Percentiles rank a stretch among this genome's conserved stretches.
These are phyloP conservation scores for Mycteria americana DNA, from an alignment of 2,797 vertebrate genomes.

Conservation along the genomic window DNA sequence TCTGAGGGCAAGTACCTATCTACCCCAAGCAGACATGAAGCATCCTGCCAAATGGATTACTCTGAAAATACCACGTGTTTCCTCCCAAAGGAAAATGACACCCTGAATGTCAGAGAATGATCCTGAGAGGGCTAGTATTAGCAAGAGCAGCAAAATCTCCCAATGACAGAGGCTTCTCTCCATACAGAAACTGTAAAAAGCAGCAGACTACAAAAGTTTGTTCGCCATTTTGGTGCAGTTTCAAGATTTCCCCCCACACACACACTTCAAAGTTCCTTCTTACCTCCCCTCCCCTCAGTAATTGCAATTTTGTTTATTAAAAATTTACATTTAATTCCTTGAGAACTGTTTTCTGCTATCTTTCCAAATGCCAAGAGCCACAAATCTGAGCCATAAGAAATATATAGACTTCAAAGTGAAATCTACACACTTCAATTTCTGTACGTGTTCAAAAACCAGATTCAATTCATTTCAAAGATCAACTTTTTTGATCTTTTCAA, in stretches of 20 bases:
- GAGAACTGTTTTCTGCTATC: constrained; percentile 7
- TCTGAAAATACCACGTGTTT: background rate
- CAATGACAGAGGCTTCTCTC: background rate
- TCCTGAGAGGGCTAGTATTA: background rate
- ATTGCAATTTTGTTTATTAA: constrained; percentile 51
- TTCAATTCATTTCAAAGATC: constrained; percentile 50
- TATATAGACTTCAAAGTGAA: constrained; percentile 65
- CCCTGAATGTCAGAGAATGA: background rate
- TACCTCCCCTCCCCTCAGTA: constrained; percentile 2
- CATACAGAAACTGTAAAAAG: background rate
- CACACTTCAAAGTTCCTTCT: constrained; percentile 27
- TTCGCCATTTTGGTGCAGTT: background rate
- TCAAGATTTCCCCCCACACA: background rate
- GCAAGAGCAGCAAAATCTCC: background rate
- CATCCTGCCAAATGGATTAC: background rate
- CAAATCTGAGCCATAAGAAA: constrained; percentile 59
- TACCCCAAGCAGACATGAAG: background rate
- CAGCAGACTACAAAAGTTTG: background rate
- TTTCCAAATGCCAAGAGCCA: constrained; percentile 60
- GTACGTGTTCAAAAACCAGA: background rate
- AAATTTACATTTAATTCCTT: constrained; percentile 30
- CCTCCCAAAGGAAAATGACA: background rate
- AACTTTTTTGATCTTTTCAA: constrained; percentile 46
- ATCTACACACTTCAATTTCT: constrained; percentile 50
- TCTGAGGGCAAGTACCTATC: background rate